A percentile compares a stretch with the other conserved stretches of the same genome.
Conservation (phyloP, 2,113 vertebrate genomes). For the Malurus melanocephalus region DNA sequence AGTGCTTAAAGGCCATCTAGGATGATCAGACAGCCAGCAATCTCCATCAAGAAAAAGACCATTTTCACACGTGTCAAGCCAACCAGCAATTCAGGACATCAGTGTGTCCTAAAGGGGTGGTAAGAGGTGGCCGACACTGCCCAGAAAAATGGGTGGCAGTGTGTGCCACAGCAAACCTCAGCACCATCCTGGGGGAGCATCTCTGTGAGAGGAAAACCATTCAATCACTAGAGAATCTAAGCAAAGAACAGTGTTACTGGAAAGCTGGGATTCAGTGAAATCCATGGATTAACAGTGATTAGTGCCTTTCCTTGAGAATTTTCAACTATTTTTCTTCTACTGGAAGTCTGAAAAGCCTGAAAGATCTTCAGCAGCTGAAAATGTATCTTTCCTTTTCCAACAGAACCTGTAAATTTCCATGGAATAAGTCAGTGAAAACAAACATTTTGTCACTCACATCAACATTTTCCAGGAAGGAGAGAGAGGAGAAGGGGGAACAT, state of each 20-base stretch:
- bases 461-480: slow-evolving; percentile 45
- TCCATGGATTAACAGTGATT: neutral
- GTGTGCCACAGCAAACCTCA: neutral
- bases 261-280: neutral
- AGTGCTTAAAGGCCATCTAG: neutral
- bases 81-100: neutral
- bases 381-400: neutral
- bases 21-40: neutral
- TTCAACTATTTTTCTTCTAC: neutral
- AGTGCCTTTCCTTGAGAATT: neutral
- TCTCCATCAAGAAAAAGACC: neutral
- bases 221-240: neutral
- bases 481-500: slow-evolving; percentile 28
- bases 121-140: neutral
- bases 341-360: neutral
- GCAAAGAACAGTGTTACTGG: neutral
- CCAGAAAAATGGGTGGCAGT: neutral
- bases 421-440: slow-evolving; percentile 1
- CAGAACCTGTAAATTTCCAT: slow-evolving; percentile 51
- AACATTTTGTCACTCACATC: slow-evolving; percentile 34
- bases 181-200: neutral
- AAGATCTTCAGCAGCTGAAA: slow-evolving; percentile 1
- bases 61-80: neutral
- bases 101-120: neutral
- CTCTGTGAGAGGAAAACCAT: neutral